Conservation (phyloP, 2,797 vertebrate species). For the Leucoraja ocellata region DNA sequence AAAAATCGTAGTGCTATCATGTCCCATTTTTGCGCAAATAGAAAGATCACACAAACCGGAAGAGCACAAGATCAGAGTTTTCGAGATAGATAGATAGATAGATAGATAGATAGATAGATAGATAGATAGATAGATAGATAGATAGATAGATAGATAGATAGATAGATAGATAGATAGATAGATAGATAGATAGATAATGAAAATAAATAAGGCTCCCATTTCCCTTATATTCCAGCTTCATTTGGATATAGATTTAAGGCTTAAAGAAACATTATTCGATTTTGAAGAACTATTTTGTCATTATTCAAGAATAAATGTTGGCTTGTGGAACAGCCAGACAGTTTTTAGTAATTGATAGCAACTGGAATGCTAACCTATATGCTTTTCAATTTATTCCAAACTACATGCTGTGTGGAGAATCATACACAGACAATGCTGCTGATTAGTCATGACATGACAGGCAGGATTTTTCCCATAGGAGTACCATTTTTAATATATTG, state of each 20-base stretch:
- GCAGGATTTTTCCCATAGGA: conserved; percentile 43
- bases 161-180: too few species aligned
- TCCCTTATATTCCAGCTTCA: not conserved
- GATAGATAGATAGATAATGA: not conserved
- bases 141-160: too few species aligned
- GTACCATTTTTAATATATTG: conserved; percentile 44
- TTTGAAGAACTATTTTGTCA: not conserved
- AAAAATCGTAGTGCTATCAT: too few species aligned
- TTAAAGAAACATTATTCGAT: not conserved
- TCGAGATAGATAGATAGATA: too few species aligned
- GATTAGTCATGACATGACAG: conserved; percentile 8
- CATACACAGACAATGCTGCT: not conserved
- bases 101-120: too few species aligned
- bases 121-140: too few species aligned
- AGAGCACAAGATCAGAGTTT: too few species aligned
- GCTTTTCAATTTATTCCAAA: not conserved
- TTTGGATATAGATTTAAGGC: not conserved
- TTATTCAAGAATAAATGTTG: not conserved
- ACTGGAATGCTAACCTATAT: not conserved
- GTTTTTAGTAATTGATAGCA: not conserved
- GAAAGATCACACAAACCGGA: too few species aligned
- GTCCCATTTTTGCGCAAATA: too few species aligned
- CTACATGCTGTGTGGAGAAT: not conserved
- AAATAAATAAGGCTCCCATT: not conserved
- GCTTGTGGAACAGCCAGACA: not conserved